A percentile compares a stretch with the other conserved stretches of the same genome.
Conservation (phyloP, 1,140 invertebrate species). For the Zaprionus camerounensis region DNA sequence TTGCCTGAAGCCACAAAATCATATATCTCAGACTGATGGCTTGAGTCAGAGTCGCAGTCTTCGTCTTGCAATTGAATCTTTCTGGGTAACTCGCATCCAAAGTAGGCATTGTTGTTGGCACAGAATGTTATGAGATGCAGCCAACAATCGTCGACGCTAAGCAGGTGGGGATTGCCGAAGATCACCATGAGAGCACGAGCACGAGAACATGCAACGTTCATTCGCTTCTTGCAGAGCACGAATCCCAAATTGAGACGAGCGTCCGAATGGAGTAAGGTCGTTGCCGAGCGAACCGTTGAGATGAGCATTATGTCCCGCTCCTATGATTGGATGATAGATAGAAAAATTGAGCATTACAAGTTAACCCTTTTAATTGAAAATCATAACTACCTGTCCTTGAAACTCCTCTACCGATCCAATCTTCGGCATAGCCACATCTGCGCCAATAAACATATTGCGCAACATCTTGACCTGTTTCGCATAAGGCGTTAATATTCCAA, state of each 20-base stretch:
- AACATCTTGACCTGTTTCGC: constrained; percentile 90
- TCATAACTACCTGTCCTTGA: constrained; percentile 88
- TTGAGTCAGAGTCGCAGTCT: background rate
- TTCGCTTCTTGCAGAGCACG: constrained; percentile 89
- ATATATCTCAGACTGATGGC: background rate
- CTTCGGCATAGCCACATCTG: constrained; percentile 90
- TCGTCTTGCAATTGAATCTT: background rate
- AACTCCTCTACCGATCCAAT: constrained; percentile 98
- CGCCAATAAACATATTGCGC: constrained; percentile 78
- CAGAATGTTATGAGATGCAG: constrained; percentile 88
- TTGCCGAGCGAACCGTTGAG: constrained; percentile 91
- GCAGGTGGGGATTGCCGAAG: constrained; percentile 92
- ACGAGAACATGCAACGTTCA: constrained; percentile 95
- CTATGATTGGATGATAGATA: constrained; percentile 84
- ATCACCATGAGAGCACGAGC: constrained; percentile 92
- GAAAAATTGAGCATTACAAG: background rate
- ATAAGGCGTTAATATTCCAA: constrained; percentile 98
- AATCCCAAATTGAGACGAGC: constrained; percentile 89
- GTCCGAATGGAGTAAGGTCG: constrained; percentile 85
- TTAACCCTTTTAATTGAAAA: background rate
- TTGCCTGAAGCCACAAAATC: constrained; percentile 8
- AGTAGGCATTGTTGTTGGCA: constrained; percentile 87
- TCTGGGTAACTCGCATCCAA: constrained; percentile 87
- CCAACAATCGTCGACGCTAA: constrained; percentile 90
- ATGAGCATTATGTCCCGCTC: constrained; percentile 94